phyloP scores from a whole-genome alignment of 2,797 vertebrate genomes.

The Pangasius krempfi region DNA sequence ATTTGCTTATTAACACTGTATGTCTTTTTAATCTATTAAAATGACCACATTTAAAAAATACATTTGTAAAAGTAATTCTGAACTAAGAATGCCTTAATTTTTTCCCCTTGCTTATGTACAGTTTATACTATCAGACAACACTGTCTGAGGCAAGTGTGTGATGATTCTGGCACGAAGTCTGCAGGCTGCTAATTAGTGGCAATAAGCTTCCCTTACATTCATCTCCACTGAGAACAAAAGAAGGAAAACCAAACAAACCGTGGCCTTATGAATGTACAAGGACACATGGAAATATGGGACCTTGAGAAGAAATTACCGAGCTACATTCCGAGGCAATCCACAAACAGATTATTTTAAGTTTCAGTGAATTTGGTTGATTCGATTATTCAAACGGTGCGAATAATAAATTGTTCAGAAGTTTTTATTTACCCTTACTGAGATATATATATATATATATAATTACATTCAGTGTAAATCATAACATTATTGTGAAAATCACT shows the following conservation, averaged over 20 bases:
- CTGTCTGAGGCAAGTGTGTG: background rate
- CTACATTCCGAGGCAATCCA: background rate
- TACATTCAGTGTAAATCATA: slow-evolving; percentile 60
- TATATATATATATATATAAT: slow-evolving; percentile 43
- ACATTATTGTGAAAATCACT: slow-evolving; percentile 51
- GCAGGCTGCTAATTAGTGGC: background rate
- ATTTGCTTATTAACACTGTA: background rate
- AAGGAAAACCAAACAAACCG: background rate
- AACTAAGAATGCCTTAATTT: background rate
- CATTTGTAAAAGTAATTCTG: background rate
- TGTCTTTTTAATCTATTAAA: background rate
- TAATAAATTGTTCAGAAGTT: background rate
- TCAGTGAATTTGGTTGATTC: background rate
- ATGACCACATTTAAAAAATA: background rate
- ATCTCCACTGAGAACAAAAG: background rate
- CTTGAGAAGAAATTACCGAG: background rate
- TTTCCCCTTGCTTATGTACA: background rate
- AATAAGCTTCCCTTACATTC: background rate
- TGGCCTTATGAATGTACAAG: background rate
- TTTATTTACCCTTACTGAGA: background rate
- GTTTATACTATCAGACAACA: background rate
- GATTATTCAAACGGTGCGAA: background rate
- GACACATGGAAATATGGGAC: background rate
- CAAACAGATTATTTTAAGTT: background rate
- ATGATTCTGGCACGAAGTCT: background rate